Evolutionary conservation across 2,113 vertebrate genomes (phyloP).

Genomic region (Ellobius talpinus): DNA sequence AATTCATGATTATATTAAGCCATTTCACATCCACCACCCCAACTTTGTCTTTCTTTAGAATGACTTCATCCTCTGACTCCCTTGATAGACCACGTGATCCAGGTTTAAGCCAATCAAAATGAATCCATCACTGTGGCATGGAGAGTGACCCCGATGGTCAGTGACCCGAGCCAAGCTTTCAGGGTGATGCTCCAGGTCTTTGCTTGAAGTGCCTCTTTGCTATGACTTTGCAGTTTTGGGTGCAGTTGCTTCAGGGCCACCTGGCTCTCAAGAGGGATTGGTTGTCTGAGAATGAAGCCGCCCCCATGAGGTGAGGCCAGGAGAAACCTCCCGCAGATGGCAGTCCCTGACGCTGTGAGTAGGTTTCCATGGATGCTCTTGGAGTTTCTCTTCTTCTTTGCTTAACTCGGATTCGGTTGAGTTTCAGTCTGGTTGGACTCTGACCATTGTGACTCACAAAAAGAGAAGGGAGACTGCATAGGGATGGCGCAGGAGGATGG

Average conservation of each 20-base stretch:
- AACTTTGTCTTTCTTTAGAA: not conserved
- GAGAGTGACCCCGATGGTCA: not conserved
- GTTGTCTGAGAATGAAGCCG: not conserved
- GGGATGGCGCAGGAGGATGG: not conserved
- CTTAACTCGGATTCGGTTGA: not conserved
- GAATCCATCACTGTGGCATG: no score
- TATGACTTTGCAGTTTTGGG: not conserved
- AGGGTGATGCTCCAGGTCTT: not conserved
- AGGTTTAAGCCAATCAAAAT: not conserved
- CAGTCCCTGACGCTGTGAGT: not conserved
- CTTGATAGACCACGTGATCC: not conserved
- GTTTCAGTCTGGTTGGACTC: not conserved
- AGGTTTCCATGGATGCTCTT: not conserved
- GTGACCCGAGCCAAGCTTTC: not conserved
- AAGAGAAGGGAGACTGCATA: not conserved
- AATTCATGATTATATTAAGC: not conserved
- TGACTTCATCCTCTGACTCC: not conserved
- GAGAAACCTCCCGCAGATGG: not conserved
- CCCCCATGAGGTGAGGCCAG: not conserved
- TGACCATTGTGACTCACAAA: not conserved
- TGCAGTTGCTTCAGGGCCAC: not conserved
- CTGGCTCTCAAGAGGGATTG: not conserved
- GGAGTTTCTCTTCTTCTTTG: not conserved
- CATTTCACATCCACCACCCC: not conserved
- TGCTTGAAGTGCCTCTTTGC: not conserved